phyloP scores from a whole-genome alignment of 2,113 vertebrate genomes.

The Parus major region DNA sequence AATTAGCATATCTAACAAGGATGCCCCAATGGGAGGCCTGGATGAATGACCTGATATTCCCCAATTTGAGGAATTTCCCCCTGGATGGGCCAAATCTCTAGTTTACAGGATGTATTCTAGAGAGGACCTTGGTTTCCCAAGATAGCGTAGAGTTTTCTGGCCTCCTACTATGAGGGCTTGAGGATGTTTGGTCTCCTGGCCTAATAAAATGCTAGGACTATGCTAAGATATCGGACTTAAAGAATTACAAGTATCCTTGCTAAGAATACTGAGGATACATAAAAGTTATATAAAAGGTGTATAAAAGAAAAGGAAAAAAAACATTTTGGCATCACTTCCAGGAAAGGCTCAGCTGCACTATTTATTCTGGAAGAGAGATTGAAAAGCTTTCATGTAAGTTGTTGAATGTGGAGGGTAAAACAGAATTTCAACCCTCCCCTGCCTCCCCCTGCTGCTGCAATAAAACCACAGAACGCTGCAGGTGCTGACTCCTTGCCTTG shows the following conservation, averaged over 20 bases:
- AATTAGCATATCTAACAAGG: background rate
- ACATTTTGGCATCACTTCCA: background rate
- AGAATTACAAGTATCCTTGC: background rate
- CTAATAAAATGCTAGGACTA: background rate
- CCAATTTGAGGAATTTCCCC: background rate
- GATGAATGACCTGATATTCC: background rate
- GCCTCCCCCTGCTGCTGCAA: accelerated
- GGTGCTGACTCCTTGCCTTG: background rate
- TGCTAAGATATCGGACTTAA: background rate
- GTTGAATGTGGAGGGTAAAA: background rate
- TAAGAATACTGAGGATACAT: background rate
- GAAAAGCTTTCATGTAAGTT: background rate
- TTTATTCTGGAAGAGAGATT: background rate
- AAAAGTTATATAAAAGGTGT: background rate
- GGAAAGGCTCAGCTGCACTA: background rate
- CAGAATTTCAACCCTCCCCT: background rate
- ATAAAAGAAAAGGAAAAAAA: background rate
- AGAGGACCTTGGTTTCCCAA: background rate
- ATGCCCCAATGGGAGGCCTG: background rate
- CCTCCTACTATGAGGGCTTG: background rate
- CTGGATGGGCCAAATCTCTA: background rate
- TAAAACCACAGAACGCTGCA: accelerated
- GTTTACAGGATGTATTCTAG: background rate
- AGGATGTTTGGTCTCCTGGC: background rate
- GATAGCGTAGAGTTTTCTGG: background rate